Evolutionary conservation across 1,140 invertebrate species (phyloP), one percentile per base, ranked within the genome.

Genomic region (Phenacoccus solenopsis): DNA sequence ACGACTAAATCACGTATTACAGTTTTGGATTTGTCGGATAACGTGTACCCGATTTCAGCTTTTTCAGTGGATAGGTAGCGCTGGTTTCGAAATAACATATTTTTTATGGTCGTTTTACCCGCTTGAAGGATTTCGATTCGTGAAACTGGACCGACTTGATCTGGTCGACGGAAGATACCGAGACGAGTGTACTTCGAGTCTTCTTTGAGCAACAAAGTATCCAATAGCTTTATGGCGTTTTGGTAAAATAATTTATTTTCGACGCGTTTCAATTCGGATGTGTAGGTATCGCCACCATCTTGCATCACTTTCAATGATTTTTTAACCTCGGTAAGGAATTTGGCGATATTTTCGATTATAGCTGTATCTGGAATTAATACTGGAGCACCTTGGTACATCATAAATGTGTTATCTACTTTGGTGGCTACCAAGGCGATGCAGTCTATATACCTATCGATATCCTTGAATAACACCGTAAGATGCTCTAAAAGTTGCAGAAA

Each of bases 361-460:
- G 7, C n/a, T 1, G 9, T 22, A 22, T 69, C 28, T 7, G 68
- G 35, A n/a, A 67, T 20, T 16, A 69, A 13, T 9, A 1, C 10
- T 5, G 2, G 3, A 10, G 13, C 25, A 24, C 21, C 5, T 10
- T 64, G 4, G 10, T 24, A 1, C 22, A 3, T 24, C 4, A 22
- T 64, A 24, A 25, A 64, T 16, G 5, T 3, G 28, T 69, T 73
- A 13, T 72, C 69, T 5, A 73, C 72, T 71, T 75, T 75, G 13
- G 74, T 71, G 1, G 69, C 73, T 12, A 75, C 27, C 1, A 75
- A 35, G 9, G 71, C 71, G 4, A 75, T 25, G 7, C 70, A 30
- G 20, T 72, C 38, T 10, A 30, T 13, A 38, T 69, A 72, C 32
- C 72, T 74, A 1, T 49, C 35, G 12, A 73, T 24, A 64, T 74